Percentiles rank a stretch among this genome's conserved stretches.
Evolutionary conservation across 1,140 invertebrate species (phyloP).

Genomic region (Anoplophora glabripennis): DNA sequence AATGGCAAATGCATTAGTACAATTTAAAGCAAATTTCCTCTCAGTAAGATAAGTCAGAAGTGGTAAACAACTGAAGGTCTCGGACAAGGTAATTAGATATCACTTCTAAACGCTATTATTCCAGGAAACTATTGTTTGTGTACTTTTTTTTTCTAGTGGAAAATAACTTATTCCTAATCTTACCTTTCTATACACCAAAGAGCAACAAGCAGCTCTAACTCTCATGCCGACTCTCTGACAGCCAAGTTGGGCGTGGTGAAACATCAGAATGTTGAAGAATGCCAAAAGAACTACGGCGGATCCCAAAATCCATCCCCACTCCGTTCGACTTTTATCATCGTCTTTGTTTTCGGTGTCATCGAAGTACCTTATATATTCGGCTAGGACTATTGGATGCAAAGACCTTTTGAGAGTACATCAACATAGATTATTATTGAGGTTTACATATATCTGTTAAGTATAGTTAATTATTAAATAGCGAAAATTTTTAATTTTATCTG

Average conservation of each 20-base stretch:
- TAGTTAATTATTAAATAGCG: neutral
- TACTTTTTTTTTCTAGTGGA: no score
- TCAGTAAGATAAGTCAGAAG: no score
- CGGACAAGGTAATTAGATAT: no score
- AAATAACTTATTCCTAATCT: constrained; percentile 32
- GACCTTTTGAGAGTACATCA: constrained; percentile 14
- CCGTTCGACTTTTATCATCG: neutral
- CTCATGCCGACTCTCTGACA: constrained; percentile 60
- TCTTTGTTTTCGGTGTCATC: neutral
- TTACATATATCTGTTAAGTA: neutral
- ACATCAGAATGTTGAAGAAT: constrained; percentile 46
- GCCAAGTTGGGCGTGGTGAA: constrained; percentile 49
- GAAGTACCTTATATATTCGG: constrained; percentile 49
- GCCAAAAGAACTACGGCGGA: constrained; percentile 47
- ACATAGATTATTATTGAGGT: neutral
- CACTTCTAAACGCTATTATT: no score
- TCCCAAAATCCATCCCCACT: constrained; percentile 52
- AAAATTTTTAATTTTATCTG: neutral
- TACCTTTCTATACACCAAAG: constrained; percentile 73
- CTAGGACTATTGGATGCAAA: constrained; percentile 28
- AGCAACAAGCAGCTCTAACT: constrained; percentile 65
- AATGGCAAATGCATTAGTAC: no score
- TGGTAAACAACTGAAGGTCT: no score
- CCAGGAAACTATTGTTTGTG: no score
- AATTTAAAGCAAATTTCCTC: no score